Base-by-base conservation (phyloP, 1,140 invertebrate species). In the Frieseomelitta varia region DNA sequence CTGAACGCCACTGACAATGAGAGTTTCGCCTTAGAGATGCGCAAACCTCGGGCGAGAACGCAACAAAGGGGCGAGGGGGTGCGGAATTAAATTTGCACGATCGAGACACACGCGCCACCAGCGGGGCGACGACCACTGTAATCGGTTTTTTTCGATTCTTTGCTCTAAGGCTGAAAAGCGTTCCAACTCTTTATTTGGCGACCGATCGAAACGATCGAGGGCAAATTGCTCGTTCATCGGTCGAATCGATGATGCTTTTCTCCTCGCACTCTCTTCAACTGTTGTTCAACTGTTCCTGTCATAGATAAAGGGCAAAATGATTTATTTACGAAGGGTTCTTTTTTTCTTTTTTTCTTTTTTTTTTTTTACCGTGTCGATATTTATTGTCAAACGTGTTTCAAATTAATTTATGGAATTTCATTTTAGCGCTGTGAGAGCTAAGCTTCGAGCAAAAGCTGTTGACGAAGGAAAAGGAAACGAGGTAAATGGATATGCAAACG, bases 111-210 rank as follows among this genome's bases (percentile, higher is more conserved):
- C 19, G 30, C 30, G 30, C 34, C 24, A n/a, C 24, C 24, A 47
- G 8, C 15, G 39, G 47, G 34, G n/a, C n/a, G 47, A 27, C 47
- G 47, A 53, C 51, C 47, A 58, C 19, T 76, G 34, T 61, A 55
- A 63, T 58, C 56, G 21, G n/a, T n/a, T 58, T 76, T 47, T 47
- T 47, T 27, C 34, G 74, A 76, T 61, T 14, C 56, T 58, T 79
- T 69, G 58, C 39, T 76, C 19, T 17, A 58, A 27, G n/a, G 12
- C 4, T 27, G 30, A 30, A 69, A 51, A 55, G 51, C 30, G 6
- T 56, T 68, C 24, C 51, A 83, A 74, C 67, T 34, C 73, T 53
- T 74, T 85, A 63, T 83, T 74, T 51, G 21, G 65, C 55, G 21
- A 73, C 27, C 39, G 17, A 30, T 12, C 19, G 47, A 56, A 15